These are phyloP conservation scores for Gibbula magus DNA, from an alignment of 2,888 invertebrate species.

Conservation along the genomic window DNA sequence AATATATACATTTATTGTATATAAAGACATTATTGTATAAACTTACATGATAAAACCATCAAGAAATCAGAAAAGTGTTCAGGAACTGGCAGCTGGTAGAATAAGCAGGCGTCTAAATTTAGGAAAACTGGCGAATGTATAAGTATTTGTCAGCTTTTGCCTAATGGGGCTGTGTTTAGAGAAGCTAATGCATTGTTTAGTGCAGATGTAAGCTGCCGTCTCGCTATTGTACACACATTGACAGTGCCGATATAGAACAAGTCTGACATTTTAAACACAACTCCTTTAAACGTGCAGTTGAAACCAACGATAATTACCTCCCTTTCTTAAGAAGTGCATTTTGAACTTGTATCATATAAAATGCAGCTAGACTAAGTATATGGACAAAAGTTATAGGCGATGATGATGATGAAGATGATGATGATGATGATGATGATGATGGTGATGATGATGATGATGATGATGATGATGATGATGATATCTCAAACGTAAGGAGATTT, in stretches of 20 bases:
- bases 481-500: too few species aligned
- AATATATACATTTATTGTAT: too few species aligned
- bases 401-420: too few species aligned
- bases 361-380: background rate
- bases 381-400: background rate
- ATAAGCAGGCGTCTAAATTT: background rate
- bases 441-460: too few species aligned
- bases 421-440: too few species aligned
- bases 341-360: background rate
- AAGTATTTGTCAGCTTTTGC: background rate
- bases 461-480: too few species aligned
- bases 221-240: background rate
- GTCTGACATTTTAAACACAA: background rate
- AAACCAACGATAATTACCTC: too few species aligned
- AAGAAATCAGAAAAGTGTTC: too few species aligned
- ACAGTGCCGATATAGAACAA: slow-evolving; percentile 11
- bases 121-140: background rate
- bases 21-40: too few species aligned
- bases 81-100: background rate
- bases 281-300: background rate
- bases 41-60: too few species aligned
- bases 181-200: background rate
- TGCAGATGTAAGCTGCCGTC: background rate
- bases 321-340: background rate
- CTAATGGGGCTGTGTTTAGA: background rate